phyloP scores from a whole-genome alignment of 2,113 vertebrate species.

The Otocyon megalotis region DNA sequence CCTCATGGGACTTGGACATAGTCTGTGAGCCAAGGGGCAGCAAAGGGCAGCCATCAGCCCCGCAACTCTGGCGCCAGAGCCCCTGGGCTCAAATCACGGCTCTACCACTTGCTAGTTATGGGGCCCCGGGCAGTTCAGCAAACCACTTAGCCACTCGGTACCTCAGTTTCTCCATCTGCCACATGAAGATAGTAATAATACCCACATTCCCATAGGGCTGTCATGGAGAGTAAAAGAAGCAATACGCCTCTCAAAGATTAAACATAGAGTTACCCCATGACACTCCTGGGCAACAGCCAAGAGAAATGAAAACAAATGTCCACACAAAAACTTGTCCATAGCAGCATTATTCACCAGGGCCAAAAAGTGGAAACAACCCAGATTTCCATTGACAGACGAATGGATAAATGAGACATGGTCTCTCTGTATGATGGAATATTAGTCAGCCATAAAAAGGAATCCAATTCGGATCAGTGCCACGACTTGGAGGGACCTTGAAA shows the following conservation, averaged over 20 bases:
- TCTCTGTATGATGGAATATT: background rate
- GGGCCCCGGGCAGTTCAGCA: background rate
- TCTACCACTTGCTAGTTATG: background rate
- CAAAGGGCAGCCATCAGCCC: background rate
- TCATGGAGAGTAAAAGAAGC: background rate
- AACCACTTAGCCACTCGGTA: background rate
- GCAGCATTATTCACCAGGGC: background rate
- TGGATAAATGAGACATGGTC: background rate
- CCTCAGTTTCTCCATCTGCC: slow-evolving; percentile 22
- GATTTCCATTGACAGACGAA: background rate
- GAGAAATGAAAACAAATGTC: background rate
- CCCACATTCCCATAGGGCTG: background rate
- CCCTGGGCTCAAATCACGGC: background rate
- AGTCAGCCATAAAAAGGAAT: background rate
- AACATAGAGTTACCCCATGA: background rate
- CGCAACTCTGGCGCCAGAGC: background rate
- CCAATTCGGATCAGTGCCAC: background rate
- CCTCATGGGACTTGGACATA: slow-evolving; percentile 39
- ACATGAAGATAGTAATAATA: background rate
- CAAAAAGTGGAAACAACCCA: background rate
- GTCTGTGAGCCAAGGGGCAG: slow-evolving; percentile 5
- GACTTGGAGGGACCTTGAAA: background rate
- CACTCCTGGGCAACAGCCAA: background rate
- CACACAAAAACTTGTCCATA: background rate
- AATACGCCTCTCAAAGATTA: background rate